These are phyloP conservation scores for Tricholaema leucomelas DNA, from an alignment of 2,113 vertebrate species.

Conservation along the genomic window DNA sequence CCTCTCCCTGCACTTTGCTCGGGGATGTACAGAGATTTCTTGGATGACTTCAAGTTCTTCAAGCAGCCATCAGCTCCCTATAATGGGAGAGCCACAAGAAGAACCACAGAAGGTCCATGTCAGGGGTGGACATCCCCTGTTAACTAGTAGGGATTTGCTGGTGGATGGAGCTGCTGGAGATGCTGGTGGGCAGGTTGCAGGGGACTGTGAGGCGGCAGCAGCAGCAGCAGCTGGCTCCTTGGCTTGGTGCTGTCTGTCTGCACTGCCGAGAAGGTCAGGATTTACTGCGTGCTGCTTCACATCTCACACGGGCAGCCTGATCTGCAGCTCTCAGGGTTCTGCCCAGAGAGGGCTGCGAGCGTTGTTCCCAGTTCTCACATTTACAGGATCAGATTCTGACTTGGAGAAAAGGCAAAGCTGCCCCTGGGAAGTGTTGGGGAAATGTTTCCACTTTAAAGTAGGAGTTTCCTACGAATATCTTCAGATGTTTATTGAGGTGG, in stretches of 20 bases:
- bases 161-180: neutral
- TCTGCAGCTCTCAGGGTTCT: neutral
- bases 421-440: constrained; percentile 2
- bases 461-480: constrained; percentile 8
- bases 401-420: constrained; percentile 22
- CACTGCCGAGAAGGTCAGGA: neutral
- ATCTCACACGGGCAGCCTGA: neutral
- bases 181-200: accelerated
- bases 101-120: accelerated
- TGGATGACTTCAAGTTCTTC: neutral
- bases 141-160: neutral
- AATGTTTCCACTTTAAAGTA: constrained; percentile 32
- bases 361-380: constrained; percentile 9
- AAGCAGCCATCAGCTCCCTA: neutral
- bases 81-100: neutral
- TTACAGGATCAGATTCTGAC: constrained; percentile 13
- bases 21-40: neutral
- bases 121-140: neutral
- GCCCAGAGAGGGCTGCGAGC: neutral
- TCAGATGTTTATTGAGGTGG: constrained; percentile 26
- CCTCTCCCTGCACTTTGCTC: neutral
- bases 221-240: neutral
- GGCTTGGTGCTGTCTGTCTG: neutral
- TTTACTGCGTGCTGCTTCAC: neutral
- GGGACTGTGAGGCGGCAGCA: neutral